phyloP scores from a whole-genome alignment of 2,797 vertebrate genomes.

The Rhynchotus rufescens region DNA sequence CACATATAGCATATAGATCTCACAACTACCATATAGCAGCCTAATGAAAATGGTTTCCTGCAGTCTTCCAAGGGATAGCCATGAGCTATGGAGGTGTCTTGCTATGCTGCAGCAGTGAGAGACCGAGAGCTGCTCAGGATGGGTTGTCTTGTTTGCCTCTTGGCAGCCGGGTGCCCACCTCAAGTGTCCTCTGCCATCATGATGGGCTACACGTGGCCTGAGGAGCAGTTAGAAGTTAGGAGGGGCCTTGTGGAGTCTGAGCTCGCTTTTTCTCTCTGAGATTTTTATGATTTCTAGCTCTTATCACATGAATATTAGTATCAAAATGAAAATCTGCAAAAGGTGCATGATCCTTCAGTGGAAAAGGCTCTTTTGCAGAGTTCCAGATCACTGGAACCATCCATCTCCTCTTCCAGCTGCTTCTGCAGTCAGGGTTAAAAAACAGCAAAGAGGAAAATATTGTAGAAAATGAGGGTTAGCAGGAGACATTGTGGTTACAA shows the following conservation, averaged over 20 bases:
- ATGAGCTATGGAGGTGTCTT: neutral
- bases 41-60: neutral
- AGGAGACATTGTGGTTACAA: neutral
- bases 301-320: neutral
- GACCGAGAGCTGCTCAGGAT: neutral
- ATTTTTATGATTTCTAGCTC: neutral
- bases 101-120: neutral
- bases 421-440: neutral
- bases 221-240: neutral
- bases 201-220: neutral
- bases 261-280: neutral
- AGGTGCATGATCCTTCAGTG: neutral
- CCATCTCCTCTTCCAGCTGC: neutral
- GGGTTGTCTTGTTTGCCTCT: neutral
- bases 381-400: neutral
- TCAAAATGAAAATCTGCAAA: neutral
- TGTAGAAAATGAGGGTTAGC: neutral
- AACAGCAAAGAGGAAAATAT: neutral
- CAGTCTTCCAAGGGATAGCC: neutral
- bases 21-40: neutral
- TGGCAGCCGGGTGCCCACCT: rapidly evolving
- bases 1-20: too few species aligned
- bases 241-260: neutral
- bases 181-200: neutral
- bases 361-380: neutral